Evolutionary conservation across 2,797 vertebrate genomes (phyloP), one percentile per base, ranked within the genome.

Genomic region (Gouania willdenowi): DNA sequence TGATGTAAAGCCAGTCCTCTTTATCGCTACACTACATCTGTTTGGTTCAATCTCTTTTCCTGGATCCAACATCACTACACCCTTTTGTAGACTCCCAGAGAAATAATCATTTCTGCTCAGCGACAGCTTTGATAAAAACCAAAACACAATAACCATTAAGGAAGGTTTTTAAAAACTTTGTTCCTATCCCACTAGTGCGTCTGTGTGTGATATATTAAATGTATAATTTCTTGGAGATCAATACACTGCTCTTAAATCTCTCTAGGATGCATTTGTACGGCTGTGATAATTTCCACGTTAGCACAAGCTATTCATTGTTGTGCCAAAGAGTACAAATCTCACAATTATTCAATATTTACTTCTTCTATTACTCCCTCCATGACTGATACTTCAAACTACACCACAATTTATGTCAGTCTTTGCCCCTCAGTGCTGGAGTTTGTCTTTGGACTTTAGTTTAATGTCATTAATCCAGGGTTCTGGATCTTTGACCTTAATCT

Each of bases 221-320:
- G 89, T 91, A 94, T 93, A 94, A 93, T 91, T 91, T 93, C 88
- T 85, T 79, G 83, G 82, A 88, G 89, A 98, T 96, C 94, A 92
- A 97, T 97, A 96, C 70, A 81, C 80, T 81, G 52, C 74, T 86
- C 87, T 87, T 89, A 94, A 92, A 92, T 91, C 89, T 84, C 86
- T 76, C 74, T 37, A 52, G 67, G 72, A 81, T 89, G 83, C 90
- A 91, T 88, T 89, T 62, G 88, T 91, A 92, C 90, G 90, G 92
- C 91, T 92, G 93, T 91, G 87, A 90, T 91, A 92, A 92, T 93
- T 93, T 92, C 89, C 88, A 91, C 73, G 53, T 91, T 91, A 93
- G 94, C 92, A 92, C 91, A 91, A 87, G 81, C 87, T 91, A 89
- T 92, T 94, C 90, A 92, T 94, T 89, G 91, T 86, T 90, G 90